Evolutionary conservation across 2,113 vertebrate species (phyloP).

Genomic region (Bos indicus): DNA sequence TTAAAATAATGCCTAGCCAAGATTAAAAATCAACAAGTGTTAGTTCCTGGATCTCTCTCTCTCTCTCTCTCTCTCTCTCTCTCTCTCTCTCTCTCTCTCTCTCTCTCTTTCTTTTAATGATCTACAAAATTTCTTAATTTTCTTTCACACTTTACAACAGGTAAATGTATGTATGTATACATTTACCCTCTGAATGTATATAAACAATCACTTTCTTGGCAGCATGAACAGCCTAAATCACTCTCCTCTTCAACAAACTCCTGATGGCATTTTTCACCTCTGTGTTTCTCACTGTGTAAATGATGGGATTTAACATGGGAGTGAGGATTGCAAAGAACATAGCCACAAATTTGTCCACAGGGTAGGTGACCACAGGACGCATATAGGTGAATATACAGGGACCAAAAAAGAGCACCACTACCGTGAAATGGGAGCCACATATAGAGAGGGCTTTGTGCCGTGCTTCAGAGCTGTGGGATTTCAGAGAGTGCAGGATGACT

Average conservation of each 20-base stretch:
- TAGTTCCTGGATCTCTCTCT: neutral
- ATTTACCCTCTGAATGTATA: neutral
- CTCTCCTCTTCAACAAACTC: neutral
- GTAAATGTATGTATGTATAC: neutral
- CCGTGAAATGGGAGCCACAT: neutral
- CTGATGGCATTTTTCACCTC: neutral
- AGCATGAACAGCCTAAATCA: neutral
- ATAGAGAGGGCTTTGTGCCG: neutral
- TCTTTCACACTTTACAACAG: neutral
- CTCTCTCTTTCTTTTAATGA: neutral
- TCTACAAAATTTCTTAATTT: neutral
- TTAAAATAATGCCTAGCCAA: neutral
- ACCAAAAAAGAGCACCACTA: neutral
- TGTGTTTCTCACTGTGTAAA: neutral
- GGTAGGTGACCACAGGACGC: neutral
- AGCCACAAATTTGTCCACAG: neutral
- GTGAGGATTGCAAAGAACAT: neutral
- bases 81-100: too few relatives aligned
- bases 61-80: too few relatives aligned
- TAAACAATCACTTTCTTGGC: neutral
- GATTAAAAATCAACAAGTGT: neutral
- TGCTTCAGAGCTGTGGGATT: neutral
- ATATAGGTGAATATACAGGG: neutral
- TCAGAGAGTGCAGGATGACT: conserved; percentile 53
- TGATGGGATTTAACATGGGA: neutral